A percentile compares a stretch with the other conserved stretches of the same genome.
phyloP scores from a whole-genome alignment of 2,888 invertebrate species.

The Drosophila sordidapex region DNA sequence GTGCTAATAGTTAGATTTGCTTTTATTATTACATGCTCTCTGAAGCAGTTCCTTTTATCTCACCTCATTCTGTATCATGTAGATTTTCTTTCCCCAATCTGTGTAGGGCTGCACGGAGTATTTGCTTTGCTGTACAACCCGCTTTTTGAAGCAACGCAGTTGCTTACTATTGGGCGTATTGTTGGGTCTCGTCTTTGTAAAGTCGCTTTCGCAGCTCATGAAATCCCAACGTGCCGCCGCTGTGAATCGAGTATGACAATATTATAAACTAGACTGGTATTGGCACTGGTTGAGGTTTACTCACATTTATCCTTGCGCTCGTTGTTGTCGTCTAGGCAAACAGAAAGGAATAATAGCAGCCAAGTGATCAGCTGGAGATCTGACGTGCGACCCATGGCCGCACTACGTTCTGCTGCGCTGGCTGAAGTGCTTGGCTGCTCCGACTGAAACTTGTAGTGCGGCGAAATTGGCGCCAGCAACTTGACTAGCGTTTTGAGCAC shows the following conservation, averaged over 20 bases:
- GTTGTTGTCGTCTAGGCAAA: constrained; percentile 87
- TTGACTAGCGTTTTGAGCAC: constrained; percentile 87
- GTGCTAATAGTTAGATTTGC: constrained; percentile 79
- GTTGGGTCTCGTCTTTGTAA: constrained; percentile 84
- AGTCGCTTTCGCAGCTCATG: constrained; percentile 91
- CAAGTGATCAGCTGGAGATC: constrained; percentile 90
- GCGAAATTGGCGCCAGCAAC: constrained; percentile 86
- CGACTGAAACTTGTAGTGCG: constrained; percentile 79
- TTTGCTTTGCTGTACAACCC: constrained; percentile 84
- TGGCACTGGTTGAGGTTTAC: constrained; percentile 7
- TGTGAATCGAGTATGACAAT: constrained; percentile 29
- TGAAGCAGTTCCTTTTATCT: constrained; percentile 1
- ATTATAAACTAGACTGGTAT: background rate
- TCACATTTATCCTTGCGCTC: constrained; percentile 85
- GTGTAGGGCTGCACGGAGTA: constrained; percentile 84
- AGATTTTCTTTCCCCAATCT: constrained; percentile 84
- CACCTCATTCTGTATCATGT: constrained; percentile 85
- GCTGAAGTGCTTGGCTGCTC: constrained; percentile 70
- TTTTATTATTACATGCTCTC: background rate
- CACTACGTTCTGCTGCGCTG: constrained; percentile 85
- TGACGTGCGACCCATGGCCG: constrained; percentile 81
- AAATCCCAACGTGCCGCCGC: constrained; percentile 92
- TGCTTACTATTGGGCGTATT: constrained; percentile 82
- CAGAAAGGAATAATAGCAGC: constrained; percentile 90
- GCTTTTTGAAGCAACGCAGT: constrained; percentile 84